A percentile compares a stretch with the other conserved stretches of the same genome.
Conservation (phyloP, 2,888 invertebrate genomes). For the Chalcosyrphus nemorum region DNA sequence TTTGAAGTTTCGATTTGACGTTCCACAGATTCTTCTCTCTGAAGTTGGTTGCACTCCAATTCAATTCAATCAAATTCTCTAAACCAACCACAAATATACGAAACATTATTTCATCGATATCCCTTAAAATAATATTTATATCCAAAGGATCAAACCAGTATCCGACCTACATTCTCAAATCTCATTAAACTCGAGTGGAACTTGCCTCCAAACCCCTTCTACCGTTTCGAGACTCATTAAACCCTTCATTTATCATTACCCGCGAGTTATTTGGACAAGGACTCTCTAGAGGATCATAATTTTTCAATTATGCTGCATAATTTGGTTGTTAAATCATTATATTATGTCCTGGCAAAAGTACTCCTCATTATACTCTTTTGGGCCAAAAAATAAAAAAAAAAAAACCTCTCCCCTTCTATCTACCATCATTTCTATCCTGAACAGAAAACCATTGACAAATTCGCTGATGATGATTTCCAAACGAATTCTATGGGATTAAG, state of each 20-base stretch:
- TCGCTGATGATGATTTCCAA: constrained; percentile 37
- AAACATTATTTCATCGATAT: too few relatives aligned
- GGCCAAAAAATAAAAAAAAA: background rate
- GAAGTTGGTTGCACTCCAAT: too few relatives aligned
- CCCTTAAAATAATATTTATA: too few relatives aligned
- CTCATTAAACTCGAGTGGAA: background rate
- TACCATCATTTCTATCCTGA: background rate
- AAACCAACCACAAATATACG: too few relatives aligned
- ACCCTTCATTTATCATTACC: background rate
- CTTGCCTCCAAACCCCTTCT: background rate
- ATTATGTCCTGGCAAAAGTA: constrained; percentile 9
- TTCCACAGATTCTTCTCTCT: too few relatives aligned
- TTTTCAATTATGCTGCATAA: constrained; percentile 63
- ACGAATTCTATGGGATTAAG: constrained; percentile 59
- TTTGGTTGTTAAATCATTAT: constrained; percentile 53
- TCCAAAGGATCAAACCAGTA: too few relatives aligned
- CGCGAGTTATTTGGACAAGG: background rate
- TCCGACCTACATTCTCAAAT: background rate
- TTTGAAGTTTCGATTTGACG: too few relatives aligned
- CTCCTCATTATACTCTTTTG: constrained; percentile 32
- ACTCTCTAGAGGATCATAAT: constrained; percentile 17
- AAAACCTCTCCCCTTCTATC: background rate
- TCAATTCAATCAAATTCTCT: too few relatives aligned
- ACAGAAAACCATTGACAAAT: constrained; percentile 21
- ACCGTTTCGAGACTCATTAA: constrained; percentile 16